A percentile compares a stretch with the other conserved stretches of the same genome.
These are phyloP conservation scores for Drosophila atripex DNA, from an alignment of 2,888 invertebrate genomes.

Conservation along the genomic window DNA sequence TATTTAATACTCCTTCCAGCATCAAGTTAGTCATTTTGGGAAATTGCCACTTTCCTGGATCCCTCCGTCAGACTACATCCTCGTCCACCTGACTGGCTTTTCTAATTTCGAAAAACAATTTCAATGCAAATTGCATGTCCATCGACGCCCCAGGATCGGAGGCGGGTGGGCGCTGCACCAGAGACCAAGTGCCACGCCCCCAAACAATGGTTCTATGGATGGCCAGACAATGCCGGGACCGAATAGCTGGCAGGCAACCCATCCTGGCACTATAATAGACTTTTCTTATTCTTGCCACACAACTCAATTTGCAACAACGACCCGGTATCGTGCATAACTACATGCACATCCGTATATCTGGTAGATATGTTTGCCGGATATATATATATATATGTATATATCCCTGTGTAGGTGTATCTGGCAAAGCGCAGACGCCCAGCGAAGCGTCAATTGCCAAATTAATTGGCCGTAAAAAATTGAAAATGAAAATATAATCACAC, in stretches of 20 bases:
- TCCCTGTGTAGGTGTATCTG: slow-evolving; percentile 42
- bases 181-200: slow-evolving; percentile 45
- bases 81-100: slow-evolving; percentile 62
- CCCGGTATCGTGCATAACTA: neutral
- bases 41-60: slow-evolving; percentile 27
- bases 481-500: slow-evolving; percentile 84
- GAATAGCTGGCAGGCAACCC: slow-evolving; percentile 71
- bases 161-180: neutral
- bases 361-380: neutral
- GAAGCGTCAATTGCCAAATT: slow-evolving; percentile 81
- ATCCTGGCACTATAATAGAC: slow-evolving; percentile 70
- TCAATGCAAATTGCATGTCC: slow-evolving; percentile 67
- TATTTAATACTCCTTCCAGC: neutral
- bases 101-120: slow-evolving; percentile 71
- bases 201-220: slow-evolving; percentile 57
- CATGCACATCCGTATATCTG: neutral
- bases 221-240: slow-evolving; percentile 66
- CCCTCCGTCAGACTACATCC: neutral
- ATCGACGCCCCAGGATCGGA: slow-evolving; percentile 9
- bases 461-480: slow-evolving; percentile 84
- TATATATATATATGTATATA: slow-evolving; percentile 5
- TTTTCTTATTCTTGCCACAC: slow-evolving; percentile 76
- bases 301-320: slow-evolving; percentile 72
- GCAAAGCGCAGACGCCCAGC: slow-evolving; percentile 68
- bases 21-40: slow-evolving; percentile 10